Conservation (phyloP, 2,113 vertebrate genomes). For the Raphicerus campestris region DNA sequence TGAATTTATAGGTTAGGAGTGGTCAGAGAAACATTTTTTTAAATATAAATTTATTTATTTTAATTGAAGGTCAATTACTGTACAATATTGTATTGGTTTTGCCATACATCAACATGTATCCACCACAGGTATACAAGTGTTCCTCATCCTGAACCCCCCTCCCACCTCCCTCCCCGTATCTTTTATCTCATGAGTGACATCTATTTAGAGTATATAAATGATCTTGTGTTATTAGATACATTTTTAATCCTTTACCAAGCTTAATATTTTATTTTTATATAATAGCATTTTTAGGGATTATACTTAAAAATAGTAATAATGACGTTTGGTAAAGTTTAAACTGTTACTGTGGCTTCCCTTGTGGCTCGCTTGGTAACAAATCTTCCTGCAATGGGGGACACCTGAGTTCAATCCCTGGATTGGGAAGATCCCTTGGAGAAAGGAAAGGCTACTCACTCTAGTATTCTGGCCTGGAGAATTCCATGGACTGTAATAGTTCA, state of each 20-base stretch:
- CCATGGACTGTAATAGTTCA: not conserved
- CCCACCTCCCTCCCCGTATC: too few relatives aligned
- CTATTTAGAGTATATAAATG: not conserved
- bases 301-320: not conserved
- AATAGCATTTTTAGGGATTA: not conserved
- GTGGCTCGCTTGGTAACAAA: not conserved
- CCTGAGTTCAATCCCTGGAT: not conserved
- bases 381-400: not conserved
- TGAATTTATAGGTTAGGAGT: not conserved
- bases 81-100: too few relatives aligned
- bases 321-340: not conserved
- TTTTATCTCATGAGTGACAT: not conserved
- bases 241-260: not conserved
- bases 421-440: not conserved
- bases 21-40: not conserved
- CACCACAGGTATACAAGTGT: fast-evolving
- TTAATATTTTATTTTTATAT: not conserved
- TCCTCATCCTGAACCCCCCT: too few relatives aligned
- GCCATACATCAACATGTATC: too few relatives aligned
- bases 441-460: not conserved
- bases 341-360: not conserved
- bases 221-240: not conserved
- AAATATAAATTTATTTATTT: too few relatives aligned
- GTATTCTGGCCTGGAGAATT: not conserved
- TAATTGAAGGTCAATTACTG: too few relatives aligned